Percentiles rank a stretch among this genome's conserved stretches.
Evolutionary conservation across 2,797 vertebrate species (phyloP).

Genomic region (Psittacula derbiana): DNA sequence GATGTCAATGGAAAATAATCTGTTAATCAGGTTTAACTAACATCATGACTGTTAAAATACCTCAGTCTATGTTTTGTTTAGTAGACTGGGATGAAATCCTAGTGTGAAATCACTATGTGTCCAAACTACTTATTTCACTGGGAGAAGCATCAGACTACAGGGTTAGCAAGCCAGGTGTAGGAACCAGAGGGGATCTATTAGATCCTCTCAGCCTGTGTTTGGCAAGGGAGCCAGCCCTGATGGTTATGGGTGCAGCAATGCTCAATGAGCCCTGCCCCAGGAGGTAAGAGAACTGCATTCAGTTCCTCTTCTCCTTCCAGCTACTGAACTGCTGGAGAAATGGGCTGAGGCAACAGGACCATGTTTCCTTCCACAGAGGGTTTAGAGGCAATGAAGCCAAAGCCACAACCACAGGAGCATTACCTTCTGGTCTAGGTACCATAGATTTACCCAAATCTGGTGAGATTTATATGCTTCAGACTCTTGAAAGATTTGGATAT

Average conservation of each 20-base stretch:
- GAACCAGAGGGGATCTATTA: background rate
- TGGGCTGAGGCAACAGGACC: background rate
- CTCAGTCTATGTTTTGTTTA: background rate
- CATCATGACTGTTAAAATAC: slow-evolving; percentile 44
- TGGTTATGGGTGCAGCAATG: background rate
- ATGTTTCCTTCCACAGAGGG: background rate
- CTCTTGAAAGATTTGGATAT: background rate
- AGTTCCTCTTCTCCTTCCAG: background rate
- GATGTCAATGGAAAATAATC: slow-evolving; percentile 64
- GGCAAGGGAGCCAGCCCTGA: background rate
- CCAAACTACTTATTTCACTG: background rate
- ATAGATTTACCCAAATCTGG: background rate
- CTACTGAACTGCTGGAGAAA: background rate
- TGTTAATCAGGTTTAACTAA: slow-evolving; percentile 55
- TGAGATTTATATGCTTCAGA: background rate
- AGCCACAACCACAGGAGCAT: background rate
- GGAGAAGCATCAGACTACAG: background rate
- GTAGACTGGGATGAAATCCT: background rate
- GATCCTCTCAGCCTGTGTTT: background rate
- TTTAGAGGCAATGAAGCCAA: background rate
- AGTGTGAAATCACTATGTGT: background rate
- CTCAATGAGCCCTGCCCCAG: background rate
- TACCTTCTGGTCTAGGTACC: background rate
- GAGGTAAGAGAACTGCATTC: background rate
- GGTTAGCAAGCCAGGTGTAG: background rate